phyloP scores from a whole-genome alignment of 2,888 invertebrate species.

The Pegoplata infirma region DNA sequence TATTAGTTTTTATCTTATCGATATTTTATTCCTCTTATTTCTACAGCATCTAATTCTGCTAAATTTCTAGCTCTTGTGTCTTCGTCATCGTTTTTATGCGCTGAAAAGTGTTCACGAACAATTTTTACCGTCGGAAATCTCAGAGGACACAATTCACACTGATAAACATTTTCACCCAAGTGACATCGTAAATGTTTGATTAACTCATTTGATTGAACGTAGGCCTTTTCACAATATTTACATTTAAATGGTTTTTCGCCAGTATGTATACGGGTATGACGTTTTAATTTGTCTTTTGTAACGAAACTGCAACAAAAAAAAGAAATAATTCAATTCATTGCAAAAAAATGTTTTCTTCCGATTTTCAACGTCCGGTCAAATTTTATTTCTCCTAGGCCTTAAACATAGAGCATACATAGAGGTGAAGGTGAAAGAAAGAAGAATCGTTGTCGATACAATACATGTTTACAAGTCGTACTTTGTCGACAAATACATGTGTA shows the following conservation, averaged over 20 bases:
- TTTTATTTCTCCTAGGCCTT: no score
- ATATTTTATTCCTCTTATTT: conserved; percentile 24
- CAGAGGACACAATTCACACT: conserved; percentile 74
- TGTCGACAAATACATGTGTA: no score
- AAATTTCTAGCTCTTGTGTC: conserved; percentile 55
- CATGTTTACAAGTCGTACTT: no score
- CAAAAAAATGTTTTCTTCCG: no score
- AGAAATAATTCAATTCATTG: background rate
- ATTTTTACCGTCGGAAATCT: conserved; percentile 60
- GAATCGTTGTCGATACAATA: no score
- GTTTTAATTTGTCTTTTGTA: conserved; percentile 80
- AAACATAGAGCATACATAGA: no score
- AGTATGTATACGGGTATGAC: conserved; percentile 81
- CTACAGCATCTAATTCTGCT: conserved; percentile 25
- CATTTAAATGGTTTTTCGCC: conserved; percentile 73
- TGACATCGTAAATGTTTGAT: conserved; percentile 79
- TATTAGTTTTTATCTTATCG: no score
- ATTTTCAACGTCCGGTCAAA: no score
- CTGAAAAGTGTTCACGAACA: conserved; percentile 60
- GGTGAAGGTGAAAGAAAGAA: no score
- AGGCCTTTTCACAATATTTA: conserved; percentile 64
- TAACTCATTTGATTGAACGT: conserved; percentile 66
- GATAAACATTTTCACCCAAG: conserved; percentile 80
- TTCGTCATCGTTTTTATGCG: conserved; percentile 63
- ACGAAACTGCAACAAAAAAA: conserved; percentile 77